Base-by-base conservation (phyloP, 92 coral and sea anemone species). In the Paragorgia papillata region DNA sequence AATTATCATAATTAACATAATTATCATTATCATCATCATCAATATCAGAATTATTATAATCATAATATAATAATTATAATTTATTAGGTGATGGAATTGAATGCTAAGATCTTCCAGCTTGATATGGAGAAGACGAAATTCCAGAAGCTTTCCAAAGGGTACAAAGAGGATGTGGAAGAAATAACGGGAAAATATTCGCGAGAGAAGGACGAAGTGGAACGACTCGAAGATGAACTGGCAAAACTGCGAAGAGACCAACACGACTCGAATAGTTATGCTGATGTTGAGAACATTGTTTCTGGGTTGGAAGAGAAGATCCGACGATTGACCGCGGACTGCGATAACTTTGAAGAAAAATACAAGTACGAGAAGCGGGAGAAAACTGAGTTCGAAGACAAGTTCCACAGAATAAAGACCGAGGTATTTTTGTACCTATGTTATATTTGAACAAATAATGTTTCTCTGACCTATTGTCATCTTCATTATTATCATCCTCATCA, bases 201-300 rank as follows among this genome's bases (percentile, higher is more conserved):
- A 26, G 75, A 68, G 59, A 68, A 68, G 75, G 46, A n/a, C 35
- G 75, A 68, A 8, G 75, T 68, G n/a, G 75, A 68, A 28, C 37
- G 75, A 0, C 60, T 68, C 41, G 75, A 49, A 44, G 75, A 68
- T 12, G 75, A 68, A 26, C 58, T 68, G 14, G 35, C 75, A 41
- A 68, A 28, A 40, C 21, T 49, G 9, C 75, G 75, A 68, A 49
- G 35, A 18, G 75, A 68, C 14, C 75, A 68, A 22, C 27, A 29
- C 21, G 75, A 68, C 43, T 49, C 75, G 13, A 68, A 46, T n/a
- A 68, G 31, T 30, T 50, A 8, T 31, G 33, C 10, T 9, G 43
- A 68, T 21, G 40, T 44, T 13, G 75, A 68, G 0, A 43, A 34
- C 25, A 29, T 68, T 9, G 75, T 68, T 1, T 1, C 27, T 25